A percentile compares a stretch with the other conserved stretches of the same genome.
These are phyloP conservation scores for Caligus rogercresseyi DNA, from an alignment of 1,140 invertebrate genomes.

Conservation along the genomic window DNA sequence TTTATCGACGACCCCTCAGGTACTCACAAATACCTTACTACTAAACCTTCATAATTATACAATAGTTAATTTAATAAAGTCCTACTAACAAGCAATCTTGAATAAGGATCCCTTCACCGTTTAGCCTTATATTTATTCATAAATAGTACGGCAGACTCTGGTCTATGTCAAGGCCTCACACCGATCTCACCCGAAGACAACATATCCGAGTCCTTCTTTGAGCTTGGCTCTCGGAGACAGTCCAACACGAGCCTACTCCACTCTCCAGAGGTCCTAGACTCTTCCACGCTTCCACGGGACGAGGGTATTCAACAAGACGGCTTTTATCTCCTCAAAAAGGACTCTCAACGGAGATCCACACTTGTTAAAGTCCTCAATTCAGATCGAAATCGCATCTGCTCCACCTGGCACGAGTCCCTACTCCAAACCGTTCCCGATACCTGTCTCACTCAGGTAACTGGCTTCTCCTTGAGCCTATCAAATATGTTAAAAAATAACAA, in stretches of 20 bases:
- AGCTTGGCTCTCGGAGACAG: neutral
- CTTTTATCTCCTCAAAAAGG: slow-evolving; percentile 90
- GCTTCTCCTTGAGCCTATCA: neutral
- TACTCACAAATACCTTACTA: neutral
- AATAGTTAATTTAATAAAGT: no score
- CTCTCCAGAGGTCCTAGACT: neutral
- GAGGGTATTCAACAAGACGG: slow-evolving; percentile 37
- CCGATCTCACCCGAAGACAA: neutral
- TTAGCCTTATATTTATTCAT: no score
- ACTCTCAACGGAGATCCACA: slow-evolving; percentile 80
- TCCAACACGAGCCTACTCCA: neutral
- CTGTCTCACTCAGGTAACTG: neutral
- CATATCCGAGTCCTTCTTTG: neutral
- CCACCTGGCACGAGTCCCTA: neutral
- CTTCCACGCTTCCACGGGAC: neutral
- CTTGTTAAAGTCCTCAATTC: slow-evolving; percentile 70
- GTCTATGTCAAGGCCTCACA: neutral
- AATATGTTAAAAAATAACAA: neutral
- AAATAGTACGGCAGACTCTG: neutral
- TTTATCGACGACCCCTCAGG: neutral
- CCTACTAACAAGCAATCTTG: no score
- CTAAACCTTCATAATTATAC: no score
- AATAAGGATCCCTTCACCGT: no score
- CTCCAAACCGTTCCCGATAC: neutral
- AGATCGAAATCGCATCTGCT: slow-evolving; percentile 57